Percentiles rank a stretch among this genome's conserved stretches.
Conservation (phyloP, 2,797 vertebrate genomes). For the Margarornis squamiger region DNA sequence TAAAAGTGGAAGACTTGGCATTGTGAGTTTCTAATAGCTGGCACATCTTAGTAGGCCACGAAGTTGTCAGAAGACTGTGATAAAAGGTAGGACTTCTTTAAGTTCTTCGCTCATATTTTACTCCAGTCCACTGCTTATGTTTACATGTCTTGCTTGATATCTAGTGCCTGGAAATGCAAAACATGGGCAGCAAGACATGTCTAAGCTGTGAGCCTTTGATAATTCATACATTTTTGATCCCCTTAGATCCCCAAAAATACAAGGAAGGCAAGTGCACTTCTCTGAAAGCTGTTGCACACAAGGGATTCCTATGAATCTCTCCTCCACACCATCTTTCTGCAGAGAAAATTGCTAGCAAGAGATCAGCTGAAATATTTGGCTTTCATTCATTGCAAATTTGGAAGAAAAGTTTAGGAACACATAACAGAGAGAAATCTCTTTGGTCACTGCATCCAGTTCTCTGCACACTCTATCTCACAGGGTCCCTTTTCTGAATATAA, state of each 20-base stretch:
- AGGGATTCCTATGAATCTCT: neutral
- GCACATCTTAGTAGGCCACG: neutral
- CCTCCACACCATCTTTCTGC: fast-evolving
- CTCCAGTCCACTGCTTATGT: neutral
- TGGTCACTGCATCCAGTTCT: neutral
- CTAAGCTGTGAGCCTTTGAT: neutral
- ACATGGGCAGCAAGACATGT: neutral
- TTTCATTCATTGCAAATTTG: neutral
- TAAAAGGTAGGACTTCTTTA: neutral
- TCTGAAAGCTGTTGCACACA: neutral
- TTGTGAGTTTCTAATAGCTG: neutral
- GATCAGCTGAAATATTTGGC: neutral
- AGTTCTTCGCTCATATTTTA: neutral
- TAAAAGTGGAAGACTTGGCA: neutral
- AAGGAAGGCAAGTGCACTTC: neutral
- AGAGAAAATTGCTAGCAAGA: neutral
- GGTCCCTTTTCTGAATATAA: neutral
- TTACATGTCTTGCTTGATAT: neutral
- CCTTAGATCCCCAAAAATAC: neutral
- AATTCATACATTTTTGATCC: neutral
- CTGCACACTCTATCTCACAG: neutral
- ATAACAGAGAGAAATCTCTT: neutral
- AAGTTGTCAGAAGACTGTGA: neutral
- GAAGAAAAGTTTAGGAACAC: neutral
- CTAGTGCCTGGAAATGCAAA: neutral